Percentiles rank a stretch among this genome's conserved stretches.
Evolutionary conservation across 2,797 vertebrate genomes (phyloP).

Genomic region (Glyptemys insculpta): DNA sequence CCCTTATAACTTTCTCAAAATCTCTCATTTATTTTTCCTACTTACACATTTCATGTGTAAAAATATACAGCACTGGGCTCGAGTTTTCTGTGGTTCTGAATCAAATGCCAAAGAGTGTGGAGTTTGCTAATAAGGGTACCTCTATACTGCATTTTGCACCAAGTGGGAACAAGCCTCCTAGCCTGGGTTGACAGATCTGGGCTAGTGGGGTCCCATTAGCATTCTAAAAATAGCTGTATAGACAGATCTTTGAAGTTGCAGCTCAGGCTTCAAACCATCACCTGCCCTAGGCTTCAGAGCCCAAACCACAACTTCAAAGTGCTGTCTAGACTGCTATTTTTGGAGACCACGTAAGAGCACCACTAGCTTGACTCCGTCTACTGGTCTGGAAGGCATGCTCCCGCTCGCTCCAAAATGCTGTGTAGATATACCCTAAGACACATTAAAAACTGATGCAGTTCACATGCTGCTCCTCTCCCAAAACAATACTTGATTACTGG

Average conservation of each 20-base stretch:
- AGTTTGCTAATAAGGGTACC: neutral
- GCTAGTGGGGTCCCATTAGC: neutral
- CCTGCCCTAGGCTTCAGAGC: neutral
- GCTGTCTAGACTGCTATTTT: neutral
- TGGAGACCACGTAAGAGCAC: neutral
- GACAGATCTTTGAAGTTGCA: neutral
- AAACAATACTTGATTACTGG: fast-evolving
- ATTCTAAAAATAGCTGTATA: neutral
- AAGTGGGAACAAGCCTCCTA: neutral
- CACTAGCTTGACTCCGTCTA: neutral
- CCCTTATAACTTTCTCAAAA: neutral
- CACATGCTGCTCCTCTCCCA: neutral
- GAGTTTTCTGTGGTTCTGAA: neutral
- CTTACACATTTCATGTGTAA: neutral
- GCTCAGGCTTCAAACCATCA: neutral
- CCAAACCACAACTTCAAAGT: neutral
- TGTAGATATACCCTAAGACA: neutral
- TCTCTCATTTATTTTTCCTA: neutral
- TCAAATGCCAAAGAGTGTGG: neutral
- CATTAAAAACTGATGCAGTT: neutral
- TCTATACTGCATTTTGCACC: neutral
- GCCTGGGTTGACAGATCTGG: neutral
- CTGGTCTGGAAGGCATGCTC: neutral
- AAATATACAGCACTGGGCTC: neutral
- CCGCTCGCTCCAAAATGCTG: neutral